phyloP scores from a whole-genome alignment of 2,113 vertebrate species.

The Pollachius pollachius region DNA sequence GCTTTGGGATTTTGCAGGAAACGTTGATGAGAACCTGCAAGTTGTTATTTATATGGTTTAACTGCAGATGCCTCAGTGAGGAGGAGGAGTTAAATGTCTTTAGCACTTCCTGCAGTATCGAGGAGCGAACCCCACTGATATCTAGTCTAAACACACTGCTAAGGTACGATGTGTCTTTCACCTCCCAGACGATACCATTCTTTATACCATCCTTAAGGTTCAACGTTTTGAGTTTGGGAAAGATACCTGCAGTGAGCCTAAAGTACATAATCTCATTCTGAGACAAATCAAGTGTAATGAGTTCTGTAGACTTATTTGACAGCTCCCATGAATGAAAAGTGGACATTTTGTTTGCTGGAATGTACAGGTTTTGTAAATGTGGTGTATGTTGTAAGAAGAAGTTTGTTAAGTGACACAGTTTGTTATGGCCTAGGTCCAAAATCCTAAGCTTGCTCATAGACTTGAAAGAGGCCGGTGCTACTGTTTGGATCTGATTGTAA shows the following conservation, averaged over 20 bases:
- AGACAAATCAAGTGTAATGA: conserved; percentile 50
- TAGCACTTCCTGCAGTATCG: conserved; percentile 35
- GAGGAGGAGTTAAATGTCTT: conserved; percentile 47
- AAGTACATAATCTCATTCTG: conserved; percentile 48
- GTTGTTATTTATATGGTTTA: conserved; percentile 48
- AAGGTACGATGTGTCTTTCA: conserved; percentile 52
- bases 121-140: conserved; percentile 49
- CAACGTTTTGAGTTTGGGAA: conserved; percentile 58
- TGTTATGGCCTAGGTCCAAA: conserved; percentile 57
- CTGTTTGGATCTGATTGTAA: conserved; percentile 26
- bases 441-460: conserved; percentile 40
- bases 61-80: conserved; percentile 46
- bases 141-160: conserved; percentile 54
- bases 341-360: conserved; percentile 35
- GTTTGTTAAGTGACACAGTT: conserved; percentile 12
- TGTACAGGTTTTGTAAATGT: conserved; percentile 27
- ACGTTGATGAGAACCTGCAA: conserved; percentile 50
- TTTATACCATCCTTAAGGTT: conserved; percentile 41
- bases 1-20: conserved; percentile 65
- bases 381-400: conserved; percentile 48
- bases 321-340: conserved; percentile 42
- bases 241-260: conserved; percentile 50
- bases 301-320: conserved; percentile 36
- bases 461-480: conserved; percentile 44
- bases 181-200: conserved; percentile 40